Base-by-base conservation (phyloP, 2,888 invertebrate species). In the Parasteatoda lunata region DNA sequence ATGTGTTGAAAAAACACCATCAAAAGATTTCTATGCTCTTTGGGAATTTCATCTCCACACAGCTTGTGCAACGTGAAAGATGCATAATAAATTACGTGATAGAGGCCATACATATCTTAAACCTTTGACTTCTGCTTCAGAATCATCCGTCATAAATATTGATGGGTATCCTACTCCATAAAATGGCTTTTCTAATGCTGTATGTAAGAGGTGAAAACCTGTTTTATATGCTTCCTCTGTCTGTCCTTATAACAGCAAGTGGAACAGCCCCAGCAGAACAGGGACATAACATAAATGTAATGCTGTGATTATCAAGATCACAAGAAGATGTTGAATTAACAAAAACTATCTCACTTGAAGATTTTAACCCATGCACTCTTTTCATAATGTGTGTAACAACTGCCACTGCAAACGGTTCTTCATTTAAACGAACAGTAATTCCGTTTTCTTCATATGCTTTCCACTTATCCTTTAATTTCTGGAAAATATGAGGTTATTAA, bases 191-290 rank as follows among this genome's bases (percentile, higher is more conserved):
- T 30, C 51, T n/a, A 66, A 13, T 3, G 48, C 45, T 4, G n/a
- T 15, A 4, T 78, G 68, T 3, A 78, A 13, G 4, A 78, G 49
- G 9, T 71, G n/a, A 54, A 79, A 79, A 30, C 79, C 79, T 71
- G 54, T 7, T 45, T 9, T 30, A 64, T 71, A 79, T 8, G 48
- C 71, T 15, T 79, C 71, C 15, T 49, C 47, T 7, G 79, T 71
- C 48, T 79, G 64, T 4, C 79, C 71, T 79, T 71, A 30, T 30
- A 30, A 30, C 30, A 30, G 30, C 30, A 30, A 30, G 30, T 4
- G 4, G 80, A 72, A 13, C 66, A 49, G 7, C 30, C 69, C 47
- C 72, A 13, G 69, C 69, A 5, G 69, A 11, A 69, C 6, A 69
- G n/a, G 15, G 48, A 5, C n/a, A 15, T 9, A 72, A 49, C 49